Percentiles rank a stretch among this genome's conserved stretches.
phyloP scores from a whole-genome alignment of 2,113 vertebrate species.

The Myiozetetes cayanensis region DNA sequence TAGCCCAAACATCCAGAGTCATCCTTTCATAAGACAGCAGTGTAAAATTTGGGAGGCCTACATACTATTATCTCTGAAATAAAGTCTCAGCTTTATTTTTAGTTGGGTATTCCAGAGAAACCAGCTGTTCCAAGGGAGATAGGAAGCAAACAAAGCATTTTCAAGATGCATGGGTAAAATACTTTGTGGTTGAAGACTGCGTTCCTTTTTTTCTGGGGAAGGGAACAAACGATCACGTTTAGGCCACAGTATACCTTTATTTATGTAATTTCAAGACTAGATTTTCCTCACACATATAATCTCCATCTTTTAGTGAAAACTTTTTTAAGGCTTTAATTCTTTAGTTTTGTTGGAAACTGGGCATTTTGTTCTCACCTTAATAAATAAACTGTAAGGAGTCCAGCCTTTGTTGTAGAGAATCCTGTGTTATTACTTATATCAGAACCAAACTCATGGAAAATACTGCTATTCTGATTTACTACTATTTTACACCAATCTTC shows the following conservation, averaged over 20 bases:
- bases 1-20: neutral
- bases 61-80: neutral
- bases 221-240: neutral
- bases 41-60: slow-evolving; percentile 4
- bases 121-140: neutral
- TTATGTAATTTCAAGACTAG: neutral
- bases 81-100: neutral
- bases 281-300: neutral
- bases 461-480: neutral
- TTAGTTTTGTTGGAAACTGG: neutral
- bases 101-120: neutral
- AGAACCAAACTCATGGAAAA: neutral
- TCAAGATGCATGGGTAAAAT: neutral
- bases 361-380: neutral
- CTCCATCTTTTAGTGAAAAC: neutral
- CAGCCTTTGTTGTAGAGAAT: neutral
- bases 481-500: neutral
- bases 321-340: neutral
- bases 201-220: neutral
- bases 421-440: neutral
- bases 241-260: neutral
- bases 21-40: neutral
- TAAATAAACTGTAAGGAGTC: neutral
- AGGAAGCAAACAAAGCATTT: neutral
- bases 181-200: neutral